Conservation (phyloP, 2,797 vertebrate genomes). For the Typhlichthys eigenmanni region DNA sequence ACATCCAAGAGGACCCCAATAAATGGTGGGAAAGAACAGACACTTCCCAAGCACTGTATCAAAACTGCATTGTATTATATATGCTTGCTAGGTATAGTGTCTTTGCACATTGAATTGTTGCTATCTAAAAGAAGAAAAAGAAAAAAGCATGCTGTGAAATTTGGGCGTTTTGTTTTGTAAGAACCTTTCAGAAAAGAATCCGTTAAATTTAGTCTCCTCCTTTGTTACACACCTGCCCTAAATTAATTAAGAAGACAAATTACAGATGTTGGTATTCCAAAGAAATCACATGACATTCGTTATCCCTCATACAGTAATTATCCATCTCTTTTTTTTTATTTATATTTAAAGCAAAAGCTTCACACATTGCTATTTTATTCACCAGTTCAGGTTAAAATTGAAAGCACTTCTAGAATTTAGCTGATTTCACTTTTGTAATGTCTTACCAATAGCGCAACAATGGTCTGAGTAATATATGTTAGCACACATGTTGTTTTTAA, state of each 20-base stretch:
- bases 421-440: slow-evolving; percentile 72
- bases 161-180: slow-evolving; percentile 82
- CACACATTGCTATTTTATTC: slow-evolving; percentile 78
- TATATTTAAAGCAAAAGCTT: slow-evolving; percentile 83
- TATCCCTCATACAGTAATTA: slow-evolving; percentile 50
- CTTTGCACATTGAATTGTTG: slow-evolving; percentile 80
- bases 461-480: slow-evolving; percentile 92
- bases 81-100: slow-evolving; percentile 80
- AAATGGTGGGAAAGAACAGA: slow-evolving; percentile 71
- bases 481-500: slow-evolving; percentile 91
- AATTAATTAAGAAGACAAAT: slow-evolving; percentile 30
- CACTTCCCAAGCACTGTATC: slow-evolving; percentile 84
- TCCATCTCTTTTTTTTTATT: slow-evolving; percentile 73
- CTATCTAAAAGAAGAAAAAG: slow-evolving; percentile 70
- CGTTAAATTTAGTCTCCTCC: slow-evolving; percentile 45
- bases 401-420: slow-evolving; percentile 85
- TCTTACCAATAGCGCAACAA: slow-evolving; percentile 85
- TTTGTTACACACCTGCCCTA: slow-evolving; percentile 24
- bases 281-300: slow-evolving; percentile 54
- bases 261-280: slow-evolving; percentile 51
- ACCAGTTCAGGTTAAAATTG: slow-evolving; percentile 79
- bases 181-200: slow-evolving; percentile 22
- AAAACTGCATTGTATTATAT: slow-evolving; percentile 80
- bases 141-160: slow-evolving; percentile 88
- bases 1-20: slow-evolving; percentile 49